Base-by-base conservation (phyloP, 2,888 invertebrate species). In the Spodoptera exigua region DNA sequence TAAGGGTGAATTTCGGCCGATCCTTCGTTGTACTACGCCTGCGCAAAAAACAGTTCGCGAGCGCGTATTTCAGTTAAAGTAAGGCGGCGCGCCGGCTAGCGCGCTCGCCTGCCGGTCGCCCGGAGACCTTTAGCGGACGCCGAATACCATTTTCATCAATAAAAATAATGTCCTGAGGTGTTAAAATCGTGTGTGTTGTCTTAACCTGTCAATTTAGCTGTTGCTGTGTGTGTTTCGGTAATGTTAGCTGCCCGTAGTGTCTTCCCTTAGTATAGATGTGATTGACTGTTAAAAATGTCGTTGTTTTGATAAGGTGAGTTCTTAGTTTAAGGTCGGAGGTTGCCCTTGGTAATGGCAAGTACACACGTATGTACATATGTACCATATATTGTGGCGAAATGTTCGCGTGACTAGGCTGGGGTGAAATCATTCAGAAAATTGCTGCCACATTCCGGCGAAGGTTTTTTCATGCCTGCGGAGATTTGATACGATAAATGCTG, bases 21-120 rank as follows among this genome's bases (percentile, higher is more conserved):
- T 93, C 92, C 92, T 92, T 89, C 77, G 81, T 83, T 78, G 74
- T 79, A 85, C 61, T 81, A 87, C 92, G 92, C 92, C 74, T 93
- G 93, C 93, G 93, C 91, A 82, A 85, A 86, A 84, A 85, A 76
- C 76, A 76, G 72, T 84, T 82, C 80, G 74, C 77, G 83, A 88
- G 80, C 85, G 84, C 83, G 83, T 76, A 80, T 81, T 85, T 88
- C 89, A 90, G 89, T 92, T 85, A 88, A 86, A 91, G 85, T 83
- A 80, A 87, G 93, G 88, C 95, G 95, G 89, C 95, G 94, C 84
- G 95, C 94, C 86, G 93, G 93, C 78, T 94, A 90, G 89, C 94
- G 94, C 88, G 95, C 91, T 84, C 95, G 95, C 92, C 95, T 87
- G 95, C 95, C 95, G 83, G 82, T 87, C 81, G 87, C 87, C 82